Evolutionary conservation across 64 coral and sea anemone species (phyloP).

Genomic region (Trachythela sp.): DNA sequence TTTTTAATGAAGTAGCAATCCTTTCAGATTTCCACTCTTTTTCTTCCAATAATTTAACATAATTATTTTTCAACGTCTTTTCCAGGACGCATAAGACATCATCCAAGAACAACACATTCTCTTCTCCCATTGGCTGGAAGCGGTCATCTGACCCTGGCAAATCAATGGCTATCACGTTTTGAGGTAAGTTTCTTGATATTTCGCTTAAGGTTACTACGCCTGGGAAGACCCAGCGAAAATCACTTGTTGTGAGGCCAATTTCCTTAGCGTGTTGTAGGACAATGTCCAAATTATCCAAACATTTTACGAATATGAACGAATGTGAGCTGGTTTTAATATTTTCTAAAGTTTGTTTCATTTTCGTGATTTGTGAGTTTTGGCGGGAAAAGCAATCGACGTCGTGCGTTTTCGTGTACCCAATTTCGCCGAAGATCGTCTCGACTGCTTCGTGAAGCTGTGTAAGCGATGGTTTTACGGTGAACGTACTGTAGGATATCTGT

Average conservation of each 20-base stretch:
- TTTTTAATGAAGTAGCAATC: neutral
- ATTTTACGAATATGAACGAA: neutral
- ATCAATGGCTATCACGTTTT: neutral
- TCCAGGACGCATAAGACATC: neutral
- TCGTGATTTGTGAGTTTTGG: neutral
- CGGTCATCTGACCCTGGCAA: neutral
- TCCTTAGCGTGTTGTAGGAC: neutral
- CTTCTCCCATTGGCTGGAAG: neutral
- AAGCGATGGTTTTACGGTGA: neutral
- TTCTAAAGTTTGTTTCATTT: neutral
- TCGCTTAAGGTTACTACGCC: neutral
- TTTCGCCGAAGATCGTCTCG: neutral
- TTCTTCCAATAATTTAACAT: neutral
- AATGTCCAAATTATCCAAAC: neutral
- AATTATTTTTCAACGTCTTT: neutral
- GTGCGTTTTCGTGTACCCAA: neutral
- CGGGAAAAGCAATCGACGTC: neutral
- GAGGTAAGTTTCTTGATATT: neutral
- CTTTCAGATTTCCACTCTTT: neutral
- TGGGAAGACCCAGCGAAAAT: neutral
- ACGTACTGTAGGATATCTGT: neutral
- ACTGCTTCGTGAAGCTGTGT: neutral
- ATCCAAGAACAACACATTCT: neutral
- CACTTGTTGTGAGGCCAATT: neutral
- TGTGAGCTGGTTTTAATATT: neutral